Evolutionary conservation across 2,888 invertebrate genomes (phyloP).

Genomic region (Griposia aprilina): DNA sequence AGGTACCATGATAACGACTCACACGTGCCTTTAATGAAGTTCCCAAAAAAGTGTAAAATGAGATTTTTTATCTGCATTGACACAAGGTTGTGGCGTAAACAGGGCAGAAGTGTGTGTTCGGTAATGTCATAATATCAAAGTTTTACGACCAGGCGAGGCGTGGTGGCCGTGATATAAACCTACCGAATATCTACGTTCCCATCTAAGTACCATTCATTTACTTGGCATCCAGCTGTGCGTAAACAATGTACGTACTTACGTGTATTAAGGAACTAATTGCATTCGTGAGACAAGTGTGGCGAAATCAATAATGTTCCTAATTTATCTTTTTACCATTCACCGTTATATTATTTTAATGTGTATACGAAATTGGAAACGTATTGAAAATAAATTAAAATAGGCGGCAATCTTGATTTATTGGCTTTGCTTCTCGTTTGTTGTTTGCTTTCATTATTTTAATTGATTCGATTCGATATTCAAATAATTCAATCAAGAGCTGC

Average conservation of each 20-base stretch:
- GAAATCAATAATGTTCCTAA: slow-evolving; percentile 45
- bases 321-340: slow-evolving; percentile 27
- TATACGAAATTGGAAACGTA: slow-evolving; percentile 34
- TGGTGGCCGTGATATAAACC: slow-evolving; percentile 52
- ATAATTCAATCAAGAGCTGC: slow-evolving; percentile 39
- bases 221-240: slow-evolving; percentile 62
- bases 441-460: slow-evolving; percentile 49
- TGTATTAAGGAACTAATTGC: slow-evolving; percentile 51
- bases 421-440: slow-evolving; percentile 33
- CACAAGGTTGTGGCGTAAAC: slow-evolving; percentile 51
- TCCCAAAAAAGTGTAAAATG: slow-evolving; percentile 49
- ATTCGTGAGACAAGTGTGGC: slow-evolving; percentile 51
- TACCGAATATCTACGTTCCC: slow-evolving; percentile 52
- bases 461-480: slow-evolving; percentile 52
- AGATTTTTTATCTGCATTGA: slow-evolving; percentile 63
- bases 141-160: slow-evolving; percentile 64
- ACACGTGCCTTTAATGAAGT: slow-evolving; percentile 32
- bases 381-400: slow-evolving; percentile 45
- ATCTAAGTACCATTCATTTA: slow-evolving; percentile 61
- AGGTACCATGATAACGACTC: slow-evolving; percentile 6
- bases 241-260: slow-evolving; percentile 53
- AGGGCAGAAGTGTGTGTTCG: slow-evolving; percentile 51
- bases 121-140: slow-evolving; percentile 64
- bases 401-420: slow-evolving; percentile 36
- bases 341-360: slow-evolving; percentile 41